Percentiles rank a stretch among this genome's conserved stretches.
phyloP scores from a whole-genome alignment of 2,113 vertebrate genomes.

The Bolborhynchus lineola region DNA sequence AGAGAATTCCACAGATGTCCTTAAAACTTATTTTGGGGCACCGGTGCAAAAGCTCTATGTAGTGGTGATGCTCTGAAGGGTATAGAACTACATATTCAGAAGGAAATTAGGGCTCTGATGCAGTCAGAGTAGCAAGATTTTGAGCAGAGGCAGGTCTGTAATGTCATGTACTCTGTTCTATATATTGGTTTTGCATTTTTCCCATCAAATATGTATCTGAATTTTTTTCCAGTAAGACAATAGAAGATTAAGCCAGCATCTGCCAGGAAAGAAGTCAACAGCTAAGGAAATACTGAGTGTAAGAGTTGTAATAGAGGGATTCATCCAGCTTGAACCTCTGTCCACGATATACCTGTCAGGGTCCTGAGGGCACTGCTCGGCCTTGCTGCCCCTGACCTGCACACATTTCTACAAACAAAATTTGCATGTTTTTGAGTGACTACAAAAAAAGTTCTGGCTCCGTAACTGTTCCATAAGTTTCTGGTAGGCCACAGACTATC shows the following conservation, averaged over 20 bases:
- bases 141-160: neutral
- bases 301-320: neutral
- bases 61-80: neutral
- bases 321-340: neutral
- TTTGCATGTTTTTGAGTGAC: neutral
- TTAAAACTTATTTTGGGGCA: neutral
- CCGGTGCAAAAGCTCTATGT: neutral
- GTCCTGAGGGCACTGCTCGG: neutral
- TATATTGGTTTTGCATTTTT: neutral
- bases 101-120: neutral
- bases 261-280: neutral
- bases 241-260: neutral
- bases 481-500: neutral
- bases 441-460: neutral
- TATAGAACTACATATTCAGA: neutral
- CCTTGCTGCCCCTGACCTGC: neutral
- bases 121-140: neutral
- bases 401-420: neutral
- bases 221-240: neutral
- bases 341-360: neutral
- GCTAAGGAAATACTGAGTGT: neutral
- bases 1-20: neutral
- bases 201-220: neutral
- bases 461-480: neutral
- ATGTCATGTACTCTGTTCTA: neutral